Conservation (phyloP, 2,113 vertebrate genomes). For the Tetrao urogallus region DNA sequence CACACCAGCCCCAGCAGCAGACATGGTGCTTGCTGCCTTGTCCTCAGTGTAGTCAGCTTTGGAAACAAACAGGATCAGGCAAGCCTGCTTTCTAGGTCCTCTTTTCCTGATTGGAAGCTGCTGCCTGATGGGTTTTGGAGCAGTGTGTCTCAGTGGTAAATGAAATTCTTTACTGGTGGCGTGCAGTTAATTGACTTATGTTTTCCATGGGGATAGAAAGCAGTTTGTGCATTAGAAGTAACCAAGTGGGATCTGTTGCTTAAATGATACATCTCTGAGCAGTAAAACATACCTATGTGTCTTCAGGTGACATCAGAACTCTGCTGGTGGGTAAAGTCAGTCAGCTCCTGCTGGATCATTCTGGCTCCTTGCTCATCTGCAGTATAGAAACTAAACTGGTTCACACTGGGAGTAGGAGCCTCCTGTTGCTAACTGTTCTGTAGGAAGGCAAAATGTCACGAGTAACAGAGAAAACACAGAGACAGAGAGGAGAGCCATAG, state of each 20-base stretch:
- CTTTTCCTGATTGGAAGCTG: neutral
- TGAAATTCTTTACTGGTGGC: neutral
- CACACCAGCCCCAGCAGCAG: accelerated
- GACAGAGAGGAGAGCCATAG: neutral
- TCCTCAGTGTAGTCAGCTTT: neutral
- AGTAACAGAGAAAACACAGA: neutral
- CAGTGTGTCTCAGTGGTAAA: neutral
- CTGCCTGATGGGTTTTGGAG: slow-evolving; percentile 23
- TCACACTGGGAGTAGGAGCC: neutral
- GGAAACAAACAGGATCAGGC: neutral
- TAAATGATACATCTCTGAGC: neutral
- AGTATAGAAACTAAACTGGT: neutral
- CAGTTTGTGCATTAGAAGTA: neutral
- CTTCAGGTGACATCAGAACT: neutral
- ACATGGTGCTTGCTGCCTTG: neutral
- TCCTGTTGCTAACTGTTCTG: neutral
- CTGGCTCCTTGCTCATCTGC: neutral
- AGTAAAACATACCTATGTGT: neutral
- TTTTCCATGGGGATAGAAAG: neutral
- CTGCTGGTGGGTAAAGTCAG: neutral
- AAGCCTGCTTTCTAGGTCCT: neutral
- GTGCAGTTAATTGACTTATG: neutral
- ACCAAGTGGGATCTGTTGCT: neutral
- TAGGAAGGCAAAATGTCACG: neutral
- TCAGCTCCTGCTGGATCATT: neutral